phyloP scores from a whole-genome alignment of 2,888 invertebrate genomes.

The Strigamia maritima region DNA sequence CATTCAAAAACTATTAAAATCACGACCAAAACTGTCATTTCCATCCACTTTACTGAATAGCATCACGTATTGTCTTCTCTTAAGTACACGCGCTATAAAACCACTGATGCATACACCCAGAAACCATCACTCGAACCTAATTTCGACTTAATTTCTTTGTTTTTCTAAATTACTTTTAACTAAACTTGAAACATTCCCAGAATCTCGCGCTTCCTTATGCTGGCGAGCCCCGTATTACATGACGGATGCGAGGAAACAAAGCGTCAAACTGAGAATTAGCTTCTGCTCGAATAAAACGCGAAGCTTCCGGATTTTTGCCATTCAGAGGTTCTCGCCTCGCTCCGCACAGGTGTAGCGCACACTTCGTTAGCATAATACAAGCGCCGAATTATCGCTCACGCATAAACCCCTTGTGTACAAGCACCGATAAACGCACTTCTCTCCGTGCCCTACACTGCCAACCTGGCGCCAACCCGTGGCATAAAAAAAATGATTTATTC shows the following conservation, averaged over 20 bases:
- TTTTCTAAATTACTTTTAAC: neutral
- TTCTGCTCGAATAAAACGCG: conserved; percentile 5
- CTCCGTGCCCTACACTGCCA: neutral
- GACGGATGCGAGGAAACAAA: conserved; percentile 16
- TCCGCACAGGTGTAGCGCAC: neutral
- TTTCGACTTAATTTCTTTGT: neutral
- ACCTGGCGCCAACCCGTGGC: neutral
- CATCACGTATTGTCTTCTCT: too few relatives aligned
- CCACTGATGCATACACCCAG: too few relatives aligned
- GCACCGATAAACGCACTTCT: conserved; percentile 8
- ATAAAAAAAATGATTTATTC: conserved; percentile 11
- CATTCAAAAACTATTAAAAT: too few relatives aligned
- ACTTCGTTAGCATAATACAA: conserved; percentile 24
- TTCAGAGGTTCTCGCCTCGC: neutral
- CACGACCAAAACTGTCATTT: too few relatives aligned
- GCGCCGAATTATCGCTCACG: conserved; percentile 21
- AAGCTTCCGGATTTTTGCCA: conserved; percentile 27
- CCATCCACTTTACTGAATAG: too few relatives aligned
- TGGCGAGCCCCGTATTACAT: neutral
- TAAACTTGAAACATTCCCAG: neutral
- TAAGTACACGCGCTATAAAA: too few relatives aligned
- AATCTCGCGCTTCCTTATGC: neutral
- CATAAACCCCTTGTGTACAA: conserved; percentile 6
- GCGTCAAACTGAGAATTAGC: conserved; percentile 4
- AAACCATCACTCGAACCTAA: too few relatives aligned